Evolutionary conservation across 1,140 invertebrate species (phyloP).

Genomic region (Pectinophora gossypiella): DNA sequence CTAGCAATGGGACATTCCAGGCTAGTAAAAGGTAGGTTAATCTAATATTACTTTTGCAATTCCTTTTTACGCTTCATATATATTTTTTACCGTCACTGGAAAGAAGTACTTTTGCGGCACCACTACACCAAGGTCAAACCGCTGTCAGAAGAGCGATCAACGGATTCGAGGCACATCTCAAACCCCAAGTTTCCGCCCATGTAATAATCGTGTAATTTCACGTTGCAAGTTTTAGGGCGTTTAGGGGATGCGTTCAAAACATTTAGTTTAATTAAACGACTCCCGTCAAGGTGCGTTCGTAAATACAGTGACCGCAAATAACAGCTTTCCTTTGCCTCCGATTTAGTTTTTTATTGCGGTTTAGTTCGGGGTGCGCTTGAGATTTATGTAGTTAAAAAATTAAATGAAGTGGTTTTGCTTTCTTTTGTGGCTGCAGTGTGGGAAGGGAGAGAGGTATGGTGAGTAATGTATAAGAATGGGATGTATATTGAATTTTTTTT

Average conservation of each 20-base stretch:
- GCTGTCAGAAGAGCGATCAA: conserved; percentile 35
- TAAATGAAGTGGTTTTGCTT: background rate
- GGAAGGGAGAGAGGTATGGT: background rate
- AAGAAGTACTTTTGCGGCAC: no score
- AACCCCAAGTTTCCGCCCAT: conserved; percentile 49
- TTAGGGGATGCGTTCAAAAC: conserved; percentile 31
- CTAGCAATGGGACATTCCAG: no score
- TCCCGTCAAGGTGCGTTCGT: conserved; percentile 46
- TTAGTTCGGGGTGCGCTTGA: background rate
- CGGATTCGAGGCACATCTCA: conserved; percentile 33
- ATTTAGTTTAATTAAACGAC: conserved; percentile 59
- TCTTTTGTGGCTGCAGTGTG: background rate
- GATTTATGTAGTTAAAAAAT: background rate
- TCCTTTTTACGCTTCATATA: no score
- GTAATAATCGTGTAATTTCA: conserved; percentile 51
- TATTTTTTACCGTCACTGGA: no score
- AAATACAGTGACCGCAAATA: conserved; percentile 59
- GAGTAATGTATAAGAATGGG: no score
- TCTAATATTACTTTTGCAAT: no score
- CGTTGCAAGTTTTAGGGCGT: conserved; percentile 20
- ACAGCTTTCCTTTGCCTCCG: conserved; percentile 45
- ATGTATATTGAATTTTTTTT: no score
- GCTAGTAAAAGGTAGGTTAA: no score
- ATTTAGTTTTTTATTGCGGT: conserved; percentile 34
- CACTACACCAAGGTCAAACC: no score